Conservation (phyloP, 1,140 invertebrate genomes). For the Ceratina calcarata region DNA sequence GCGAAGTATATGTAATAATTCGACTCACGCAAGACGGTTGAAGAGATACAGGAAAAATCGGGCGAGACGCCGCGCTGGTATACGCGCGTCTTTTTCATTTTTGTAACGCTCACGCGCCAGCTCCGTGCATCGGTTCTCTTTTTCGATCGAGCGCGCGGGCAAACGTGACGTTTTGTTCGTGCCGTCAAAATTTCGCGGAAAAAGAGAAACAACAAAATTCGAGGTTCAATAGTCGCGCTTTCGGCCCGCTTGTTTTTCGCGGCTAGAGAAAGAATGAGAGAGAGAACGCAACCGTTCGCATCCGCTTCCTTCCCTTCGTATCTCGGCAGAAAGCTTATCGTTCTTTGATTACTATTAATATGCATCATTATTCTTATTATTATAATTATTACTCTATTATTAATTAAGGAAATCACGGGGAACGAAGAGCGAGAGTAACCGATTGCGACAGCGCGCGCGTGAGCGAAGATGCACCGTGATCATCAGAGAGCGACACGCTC, state of each 20-base stretch:
- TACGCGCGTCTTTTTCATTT: conserved; percentile 67
- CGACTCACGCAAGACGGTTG: conserved; percentile 4
- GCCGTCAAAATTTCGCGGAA: not conserved
- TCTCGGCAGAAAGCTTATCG: conserved; percentile 1
- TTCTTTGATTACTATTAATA: conserved; percentile 18
- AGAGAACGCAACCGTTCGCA: not conserved
- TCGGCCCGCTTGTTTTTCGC: not conserved
- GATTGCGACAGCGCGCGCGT: conserved; percentile 52
- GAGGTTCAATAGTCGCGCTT: not conserved
- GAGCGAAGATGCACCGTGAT: conserved; percentile 46
- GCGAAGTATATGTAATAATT: conserved; percentile 1
- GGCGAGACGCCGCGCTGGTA: conserved; percentile 40
- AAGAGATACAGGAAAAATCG: conserved; percentile 52
- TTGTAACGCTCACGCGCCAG: conserved; percentile 58
- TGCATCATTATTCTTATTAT: conserved; percentile 11
- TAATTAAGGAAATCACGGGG: conserved; percentile 29
- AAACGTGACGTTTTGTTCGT: not conserved
- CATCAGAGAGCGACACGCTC: conserved; percentile 53
- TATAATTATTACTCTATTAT: conserved; percentile 10
- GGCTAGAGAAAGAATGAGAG: not conserved
- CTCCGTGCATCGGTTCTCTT: conserved; percentile 30
- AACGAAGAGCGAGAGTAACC: conserved; percentile 34
- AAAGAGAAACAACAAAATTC: not conserved
- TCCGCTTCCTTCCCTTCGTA: conserved; percentile 37
- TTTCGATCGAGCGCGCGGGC: conserved; percentile 24